Evolutionary conservation across 2,113 vertebrate genomes (phyloP), one percentile per base, ranked within the genome.

Genomic region (Alligator sinensis): DNA sequence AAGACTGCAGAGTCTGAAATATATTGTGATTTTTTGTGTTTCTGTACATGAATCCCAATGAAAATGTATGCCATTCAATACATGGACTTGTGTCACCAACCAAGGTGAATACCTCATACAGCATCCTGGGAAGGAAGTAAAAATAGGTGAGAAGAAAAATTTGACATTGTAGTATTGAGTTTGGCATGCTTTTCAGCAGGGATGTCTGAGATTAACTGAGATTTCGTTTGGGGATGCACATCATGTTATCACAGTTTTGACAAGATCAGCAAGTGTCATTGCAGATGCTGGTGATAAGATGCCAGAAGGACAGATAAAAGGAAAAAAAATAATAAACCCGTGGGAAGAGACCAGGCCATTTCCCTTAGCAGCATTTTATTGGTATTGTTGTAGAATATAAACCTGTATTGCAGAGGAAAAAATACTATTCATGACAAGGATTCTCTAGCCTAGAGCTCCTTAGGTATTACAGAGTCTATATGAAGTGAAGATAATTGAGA

Each of bases 291-390:
- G 19, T 79, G 84, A 91, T 63, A 91, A 92, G 74, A 94, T 78
- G 27, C 34, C 80, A 90, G 63, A 86, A 80, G 64, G 95, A 83
- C 14, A 58, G 76, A 93, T 88, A 87, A 92, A 92, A 78, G 13
- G 91, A 79, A 86, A 87, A 94, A 92, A 80, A 87, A 94, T 94
- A 91, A 62, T 13, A 90, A 91, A 77, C 14, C 12, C 77, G 21
- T 27, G 12, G 57, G 5, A 93, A 93, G 63, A 10, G 24, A 87
- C 10, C 76, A 22, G n/a, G 77, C 64, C 90, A 4, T 90, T 95
- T 84, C 28, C 22, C 21, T 89, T 80, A 72, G 27, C 18, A 82
- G 7, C 19, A 62, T 34, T 79, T 90, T 82, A 79, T 30, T 77
- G n/a, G 24, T 74, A 70, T 7, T 57, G 55, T 30, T 64, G 77